Percentiles rank a stretch among this genome's conserved stretches.
These are phyloP conservation scores for Pediacus dermestoides DNA, from an alignment of 2,888 invertebrate species.

Conservation along the genomic window DNA sequence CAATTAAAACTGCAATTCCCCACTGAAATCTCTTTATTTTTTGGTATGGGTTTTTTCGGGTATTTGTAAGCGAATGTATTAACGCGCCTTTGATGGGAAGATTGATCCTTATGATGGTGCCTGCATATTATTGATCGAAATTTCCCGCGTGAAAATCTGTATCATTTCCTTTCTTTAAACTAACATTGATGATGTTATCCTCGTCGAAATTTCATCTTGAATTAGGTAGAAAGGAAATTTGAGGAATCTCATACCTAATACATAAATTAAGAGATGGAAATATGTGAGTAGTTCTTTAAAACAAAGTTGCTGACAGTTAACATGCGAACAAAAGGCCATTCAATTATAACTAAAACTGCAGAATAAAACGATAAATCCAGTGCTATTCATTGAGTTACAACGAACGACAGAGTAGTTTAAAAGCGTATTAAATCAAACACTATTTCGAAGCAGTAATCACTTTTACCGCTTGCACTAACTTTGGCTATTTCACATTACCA, in stretches of 20 bases:
- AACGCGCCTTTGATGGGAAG: conserved; percentile 5
- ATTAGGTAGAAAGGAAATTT: too few species aligned
- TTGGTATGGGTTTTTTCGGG: too few species aligned
- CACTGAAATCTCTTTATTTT: too few species aligned
- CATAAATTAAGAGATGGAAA: too few species aligned
- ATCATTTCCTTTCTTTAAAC: conserved; percentile 5
- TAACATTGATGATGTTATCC: neutral
- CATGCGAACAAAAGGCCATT: conserved; percentile 17
- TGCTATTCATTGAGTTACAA: conserved; percentile 21
- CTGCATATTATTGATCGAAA: conserved; percentile 9
- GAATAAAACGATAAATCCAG: conserved; percentile 27
- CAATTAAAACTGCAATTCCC: too few species aligned
- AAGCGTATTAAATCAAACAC: conserved; percentile 27
- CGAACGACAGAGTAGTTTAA: conserved; percentile 26
- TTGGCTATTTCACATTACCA: conserved; percentile 24
- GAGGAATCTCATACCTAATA: too few species aligned
- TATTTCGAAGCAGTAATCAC: conserved; percentile 27
- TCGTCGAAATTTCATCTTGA: too few species aligned
- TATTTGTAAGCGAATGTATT: conserved; percentile 1
- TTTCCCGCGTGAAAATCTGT: conserved; percentile 7
- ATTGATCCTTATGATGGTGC: conserved; percentile 10
- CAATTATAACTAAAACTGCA: conserved; percentile 27
- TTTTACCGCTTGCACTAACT: conserved; percentile 27
- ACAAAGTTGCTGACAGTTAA: conserved; percentile 17
- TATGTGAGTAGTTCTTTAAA: too few species aligned